Base-by-base conservation (phyloP, 2,888 invertebrate genomes). In the Leptinotarsa haldemani region DNA sequence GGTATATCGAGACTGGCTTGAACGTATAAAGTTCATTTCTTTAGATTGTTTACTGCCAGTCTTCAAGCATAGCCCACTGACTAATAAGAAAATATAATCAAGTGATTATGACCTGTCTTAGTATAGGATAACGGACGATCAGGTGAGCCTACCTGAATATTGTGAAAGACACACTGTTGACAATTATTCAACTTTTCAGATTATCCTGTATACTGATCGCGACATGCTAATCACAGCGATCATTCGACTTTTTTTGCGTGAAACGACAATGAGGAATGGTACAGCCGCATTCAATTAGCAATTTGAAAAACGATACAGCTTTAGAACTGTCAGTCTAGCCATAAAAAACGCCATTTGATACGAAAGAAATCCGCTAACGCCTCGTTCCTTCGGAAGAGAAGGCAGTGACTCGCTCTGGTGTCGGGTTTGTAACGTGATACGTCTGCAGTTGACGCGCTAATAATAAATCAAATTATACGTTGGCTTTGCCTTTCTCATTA, bases 381-480 rank as follows among this genome's bases (percentile, higher is more conserved):
- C 56, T 68, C 68, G 30, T 58, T 68, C 18, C 68, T 46, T 20
- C 40, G 16, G 9, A 30, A 65, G 15, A 52, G 64, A 25, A 48
- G 64, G 40, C 25, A n/a, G 18, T 48, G 40, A 20, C 65, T 15
- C 46, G 61, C 63, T 46, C 18, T 69, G 65, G 69, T 67, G 69
- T 73, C 70, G 48, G 65, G 69, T 68, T 70, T 70, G 70, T 63
- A 72, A 76, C 73, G 63, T 65, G 74, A 76, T 73, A 63, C 47
- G 72, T 50, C 61, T 76, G 76, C 65, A 64, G 50, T 67, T 74
- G 76, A 72, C 76, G 68, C 69, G 16, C 66, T 65, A 65, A 76
- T 72, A 74, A 76, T 76, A 72, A 76, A 76, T 76, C 76, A 76
- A 70, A 74, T 70, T 70, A 67, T 40, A 47, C 71, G 67, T 70